Evolutionary conservation across 2,113 vertebrate genomes (phyloP).

Genomic region (Cettia cetti): DNA sequence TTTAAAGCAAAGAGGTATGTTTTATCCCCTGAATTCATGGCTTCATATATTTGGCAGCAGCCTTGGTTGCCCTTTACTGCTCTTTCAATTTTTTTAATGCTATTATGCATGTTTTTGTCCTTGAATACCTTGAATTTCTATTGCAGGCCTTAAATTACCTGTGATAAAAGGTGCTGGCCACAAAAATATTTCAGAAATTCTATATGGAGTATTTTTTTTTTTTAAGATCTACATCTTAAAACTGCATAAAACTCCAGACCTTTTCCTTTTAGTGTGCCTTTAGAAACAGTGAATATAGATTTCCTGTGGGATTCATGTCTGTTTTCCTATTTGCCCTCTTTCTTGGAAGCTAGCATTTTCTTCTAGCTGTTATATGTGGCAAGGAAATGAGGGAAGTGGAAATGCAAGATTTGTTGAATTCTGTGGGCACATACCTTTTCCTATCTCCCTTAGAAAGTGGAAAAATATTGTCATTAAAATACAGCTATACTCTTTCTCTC

Average conservation of each 20-base stretch:
- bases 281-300: neutral
- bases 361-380: neutral
- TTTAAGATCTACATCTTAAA: neutral
- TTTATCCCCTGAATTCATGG: neutral
- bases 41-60: neutral
- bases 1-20: neutral
- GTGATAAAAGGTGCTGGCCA: neutral
- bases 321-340: neutral
- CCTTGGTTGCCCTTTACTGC: neutral
- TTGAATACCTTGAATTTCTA: neutral
- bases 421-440: neutral
- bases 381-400: neutral
- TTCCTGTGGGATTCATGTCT: neutral
- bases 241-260: neutral
- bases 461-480: neutral
- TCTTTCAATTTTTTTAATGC: neutral
- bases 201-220: neutral
- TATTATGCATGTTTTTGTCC: neutral
- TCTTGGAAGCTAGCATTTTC: neutral
- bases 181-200: neutral
- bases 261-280: neutral
- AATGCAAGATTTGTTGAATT: neutral
- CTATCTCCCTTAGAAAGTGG: neutral
- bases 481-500: neutral
- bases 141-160: neutral